Evolutionary conservation across 2,113 vertebrate genomes (phyloP).

Genomic region (Antigone vipio): DNA sequence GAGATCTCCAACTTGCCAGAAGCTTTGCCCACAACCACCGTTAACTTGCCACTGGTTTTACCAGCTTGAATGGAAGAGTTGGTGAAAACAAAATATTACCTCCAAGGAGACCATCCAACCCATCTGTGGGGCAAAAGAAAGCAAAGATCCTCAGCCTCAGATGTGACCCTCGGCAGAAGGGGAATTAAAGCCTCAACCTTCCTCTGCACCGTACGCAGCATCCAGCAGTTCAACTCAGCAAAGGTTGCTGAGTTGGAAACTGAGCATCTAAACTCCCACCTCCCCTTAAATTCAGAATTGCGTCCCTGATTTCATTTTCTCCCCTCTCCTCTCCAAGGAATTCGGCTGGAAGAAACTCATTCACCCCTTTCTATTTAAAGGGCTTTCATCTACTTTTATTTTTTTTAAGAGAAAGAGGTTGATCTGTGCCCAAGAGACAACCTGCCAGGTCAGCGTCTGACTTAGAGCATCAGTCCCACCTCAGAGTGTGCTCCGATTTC

Average conservation of each 20-base stretch:
- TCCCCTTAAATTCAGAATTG: not conserved
- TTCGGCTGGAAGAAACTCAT: not conserved
- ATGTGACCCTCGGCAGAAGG: not conserved
- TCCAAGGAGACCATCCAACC: not conserved
- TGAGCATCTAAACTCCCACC: not conserved
- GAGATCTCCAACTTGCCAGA: not conserved
- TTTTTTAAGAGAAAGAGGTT: not conserved
- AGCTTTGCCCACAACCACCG: accelerated
- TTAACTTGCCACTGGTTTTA: not conserved
- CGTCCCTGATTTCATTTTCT: not conserved
- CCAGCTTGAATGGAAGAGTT: not conserved
- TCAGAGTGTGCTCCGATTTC: not conserved
- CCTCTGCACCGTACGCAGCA: accelerated
- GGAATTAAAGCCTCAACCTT: not conserved
- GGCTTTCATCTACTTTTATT: not conserved
- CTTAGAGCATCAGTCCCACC: not conserved
- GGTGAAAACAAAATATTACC: not conserved
- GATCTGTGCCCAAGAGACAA: not conserved
- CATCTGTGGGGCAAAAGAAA: not conserved
- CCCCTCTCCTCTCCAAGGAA: not conserved
- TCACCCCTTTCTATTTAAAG: not conserved
- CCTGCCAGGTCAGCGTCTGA: accelerated
- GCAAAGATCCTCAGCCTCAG: not conserved
- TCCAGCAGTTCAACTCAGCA: not conserved
- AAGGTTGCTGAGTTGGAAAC: not conserved